Conservation (phyloP, 2,113 vertebrate genomes). For the Boulengeromyrus knoepffleri region DNA sequence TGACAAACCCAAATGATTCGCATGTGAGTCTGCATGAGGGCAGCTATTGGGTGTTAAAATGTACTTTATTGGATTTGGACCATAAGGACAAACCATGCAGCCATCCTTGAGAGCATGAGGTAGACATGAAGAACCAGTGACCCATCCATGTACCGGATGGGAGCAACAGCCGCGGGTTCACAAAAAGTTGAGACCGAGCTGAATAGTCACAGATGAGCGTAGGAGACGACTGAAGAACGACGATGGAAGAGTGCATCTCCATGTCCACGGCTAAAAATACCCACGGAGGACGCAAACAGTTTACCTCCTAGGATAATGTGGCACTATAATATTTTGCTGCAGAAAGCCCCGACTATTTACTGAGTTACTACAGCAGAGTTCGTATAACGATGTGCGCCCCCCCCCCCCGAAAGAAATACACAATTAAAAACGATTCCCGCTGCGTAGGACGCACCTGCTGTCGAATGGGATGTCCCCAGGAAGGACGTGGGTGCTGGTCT, state of each 20-base stretch:
- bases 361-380: background rate
- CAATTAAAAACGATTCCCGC: background rate
- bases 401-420: background rate
- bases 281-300: background rate
- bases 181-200: background rate
- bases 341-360: background rate
- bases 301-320: background rate
- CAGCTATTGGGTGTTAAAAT: background rate
- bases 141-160: background rate
- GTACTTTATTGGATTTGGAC: background rate
- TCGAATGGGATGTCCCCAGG: conserved; percentile 85
- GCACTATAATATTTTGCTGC: background rate
- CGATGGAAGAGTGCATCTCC: background rate
- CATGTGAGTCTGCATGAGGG: background rate
- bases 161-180: background rate
- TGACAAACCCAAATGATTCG: background rate
- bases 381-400: background rate
- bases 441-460: conserved; percentile 71
- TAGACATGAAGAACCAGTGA: background rate
- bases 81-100: background rate
- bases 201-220: background rate
- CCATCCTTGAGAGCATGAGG: background rate
- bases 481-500: conserved; percentile 85
- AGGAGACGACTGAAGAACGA: background rate
- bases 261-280: background rate